Conservation (phyloP, 2,797 vertebrate genomes). For the Danio aesculapii region DNA sequence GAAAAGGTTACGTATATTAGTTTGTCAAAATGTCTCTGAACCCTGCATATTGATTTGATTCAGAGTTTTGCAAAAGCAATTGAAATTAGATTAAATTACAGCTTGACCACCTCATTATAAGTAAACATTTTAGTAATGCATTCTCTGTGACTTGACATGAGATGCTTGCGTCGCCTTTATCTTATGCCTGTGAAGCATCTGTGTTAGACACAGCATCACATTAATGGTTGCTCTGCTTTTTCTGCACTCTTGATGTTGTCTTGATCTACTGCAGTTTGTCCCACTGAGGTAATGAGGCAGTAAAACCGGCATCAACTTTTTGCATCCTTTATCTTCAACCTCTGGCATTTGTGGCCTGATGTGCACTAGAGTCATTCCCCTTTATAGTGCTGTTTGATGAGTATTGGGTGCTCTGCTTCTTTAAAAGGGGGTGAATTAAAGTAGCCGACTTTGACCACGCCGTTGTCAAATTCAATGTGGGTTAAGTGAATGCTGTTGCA, state of each 20-base stretch:
- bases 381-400: conserved; percentile 60
- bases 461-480: conserved; percentile 29
- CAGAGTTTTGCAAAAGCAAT: conserved; percentile 6
- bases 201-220: background rate
- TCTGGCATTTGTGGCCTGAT: conserved; percentile 67
- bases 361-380: conserved; percentile 70
- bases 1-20: background rate
- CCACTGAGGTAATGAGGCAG: conserved; percentile 25
- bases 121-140: conserved; percentile 9
- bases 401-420: conserved; percentile 72
- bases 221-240: conserved; percentile 34
- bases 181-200: background rate
- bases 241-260: conserved; percentile 13
- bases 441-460: conserved; percentile 58
- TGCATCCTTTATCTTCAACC: background rate
- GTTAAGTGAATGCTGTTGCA: background rate
- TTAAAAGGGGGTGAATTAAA: conserved; percentile 76
- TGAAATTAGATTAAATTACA: conserved; percentile 36
- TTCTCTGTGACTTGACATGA: conserved; percentile 30
- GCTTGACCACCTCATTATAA: conserved; percentile 45
- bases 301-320: conserved; percentile 15
- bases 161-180: conserved; percentile 3
- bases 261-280: conserved; percentile 24
- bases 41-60: conserved; percentile 9
- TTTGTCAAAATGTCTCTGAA: background rate